A percentile compares a stretch with the other conserved stretches of the same genome.
These are phyloP conservation scores for Gonocerus acuteangulatus DNA, from an alignment of 2,888 invertebrate genomes.

Conservation along the genomic window DNA sequence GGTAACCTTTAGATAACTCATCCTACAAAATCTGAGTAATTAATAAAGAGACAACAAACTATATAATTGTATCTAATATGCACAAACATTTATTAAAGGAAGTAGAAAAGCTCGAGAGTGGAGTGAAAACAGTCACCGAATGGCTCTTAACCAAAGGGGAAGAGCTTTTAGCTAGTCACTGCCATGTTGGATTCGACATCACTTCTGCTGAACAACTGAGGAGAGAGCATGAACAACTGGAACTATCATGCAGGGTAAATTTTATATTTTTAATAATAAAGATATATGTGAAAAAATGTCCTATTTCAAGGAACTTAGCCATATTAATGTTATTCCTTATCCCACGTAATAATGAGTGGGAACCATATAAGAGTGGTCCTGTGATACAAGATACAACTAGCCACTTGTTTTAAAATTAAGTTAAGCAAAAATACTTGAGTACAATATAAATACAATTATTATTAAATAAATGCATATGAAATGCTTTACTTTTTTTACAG, in stretches of 20 bases:
- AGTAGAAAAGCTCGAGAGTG: constrained; percentile 53
- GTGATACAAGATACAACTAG: too few species aligned
- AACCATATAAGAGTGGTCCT: too few species aligned
- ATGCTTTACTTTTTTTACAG: constrained; percentile 41
- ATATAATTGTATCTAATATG: too few species aligned
- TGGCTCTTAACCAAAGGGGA: constrained; percentile 74
- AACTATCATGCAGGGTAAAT: constrained; percentile 61
- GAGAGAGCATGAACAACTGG: constrained; percentile 64
- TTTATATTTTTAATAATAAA: constrained; percentile 1
- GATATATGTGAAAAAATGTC: neutral
- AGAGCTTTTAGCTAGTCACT: constrained; percentile 60
- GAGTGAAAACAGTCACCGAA: constrained; percentile 62
- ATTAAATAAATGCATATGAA: neutral
- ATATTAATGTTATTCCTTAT: too few species aligned
- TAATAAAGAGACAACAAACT: too few species aligned
- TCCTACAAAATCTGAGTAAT: too few species aligned
- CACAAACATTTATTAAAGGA: too few species aligned
- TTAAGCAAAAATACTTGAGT: neutral
- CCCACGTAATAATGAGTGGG: too few species aligned
- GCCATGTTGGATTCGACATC: constrained; percentile 64
- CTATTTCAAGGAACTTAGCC: neutral
- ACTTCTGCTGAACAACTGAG: constrained; percentile 63
- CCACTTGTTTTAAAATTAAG: neutral
- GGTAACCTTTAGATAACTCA: too few species aligned
- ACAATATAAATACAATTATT: neutral